Evolutionary conservation across 1,140 invertebrate genomes (phyloP), one percentile per base, ranked within the genome.

Genomic region (Drosophila pachea): DNA sequence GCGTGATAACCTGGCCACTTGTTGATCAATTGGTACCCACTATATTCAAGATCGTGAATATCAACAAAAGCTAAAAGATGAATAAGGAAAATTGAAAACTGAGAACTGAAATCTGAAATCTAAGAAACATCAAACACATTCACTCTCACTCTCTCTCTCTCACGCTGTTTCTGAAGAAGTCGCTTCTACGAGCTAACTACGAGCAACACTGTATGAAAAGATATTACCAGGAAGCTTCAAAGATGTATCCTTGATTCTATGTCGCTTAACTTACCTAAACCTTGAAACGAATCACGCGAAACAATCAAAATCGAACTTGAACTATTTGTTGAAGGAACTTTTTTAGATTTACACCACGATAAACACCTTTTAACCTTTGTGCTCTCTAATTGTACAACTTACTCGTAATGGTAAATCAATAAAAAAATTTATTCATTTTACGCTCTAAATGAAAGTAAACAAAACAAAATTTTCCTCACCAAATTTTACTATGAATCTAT

Each of bases 401-500:
- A 84, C 60, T 56, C 52, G 54, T 73, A 79, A 71, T 62, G 70
- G 77, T 67, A 84, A 86, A 78, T 74, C 73, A 68, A 86, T 71
- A 75, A 74, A 68, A 66, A 66, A 67, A 68, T 53, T 35, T 84
- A 77, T 77, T 78, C 75, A 84, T 83, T 82, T 84, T 83, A 84
- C 45, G 75, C 79, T 83, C 75, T 78, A 64, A 73, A 78, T 29
- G 65, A 68, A 73, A 83, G 66, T 60, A 70, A 81, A 83, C 71
- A 82, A 74, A 59, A 73, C 73, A 79, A 84, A 62, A 84, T 79
- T 84, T 84, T 86, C 75, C 76, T 86, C 81, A 86, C 77, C 64
- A 86, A 86, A 81, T 86, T 86, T 86, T 86, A 86, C 82, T 86
- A 82, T 61, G 75, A 81, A 73, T 86, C 81, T 86, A 74, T 81